Percentiles rank a stretch among this genome's conserved stretches.
Evolutionary conservation across 2,113 vertebrate genomes (phyloP).

Genomic region (Pterocles gutturalis): DNA sequence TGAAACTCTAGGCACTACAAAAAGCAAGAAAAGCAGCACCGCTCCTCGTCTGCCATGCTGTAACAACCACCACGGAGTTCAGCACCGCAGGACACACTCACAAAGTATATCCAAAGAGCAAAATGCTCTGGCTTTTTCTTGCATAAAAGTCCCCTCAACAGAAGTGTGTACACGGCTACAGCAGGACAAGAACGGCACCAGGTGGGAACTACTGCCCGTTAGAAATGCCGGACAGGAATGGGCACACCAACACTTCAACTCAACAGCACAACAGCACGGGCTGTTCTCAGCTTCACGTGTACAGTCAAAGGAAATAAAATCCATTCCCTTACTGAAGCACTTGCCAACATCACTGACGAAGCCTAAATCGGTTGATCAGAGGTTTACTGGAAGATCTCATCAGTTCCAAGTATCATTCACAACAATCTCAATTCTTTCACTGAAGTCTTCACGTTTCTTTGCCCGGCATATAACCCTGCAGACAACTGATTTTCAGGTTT

Average conservation of each 20-base stretch:
- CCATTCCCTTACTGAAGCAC: neutral
- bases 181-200: neutral
- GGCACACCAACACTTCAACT: neutral
- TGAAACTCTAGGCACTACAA: neutral
- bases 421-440: neutral
- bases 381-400: neutral
- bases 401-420: neutral
- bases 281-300: neutral
- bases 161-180: neutral
- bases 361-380: neutral
- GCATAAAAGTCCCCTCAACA: neutral
- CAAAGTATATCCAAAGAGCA: too few species aligned
- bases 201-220: neutral
- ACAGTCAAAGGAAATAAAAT: neutral
- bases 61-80: neutral
- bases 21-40: neutral
- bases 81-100: too few species aligned
- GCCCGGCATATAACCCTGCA: neutral
- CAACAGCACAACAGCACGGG: neutral
- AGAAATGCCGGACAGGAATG: neutral
- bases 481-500: neutral
- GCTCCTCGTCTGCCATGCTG: neutral
- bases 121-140: neutral
- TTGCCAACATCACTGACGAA: neutral
- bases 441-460: neutral